Base-by-base conservation (phyloP, 2,113 vertebrate species). In the Carassius auratus region DNA sequence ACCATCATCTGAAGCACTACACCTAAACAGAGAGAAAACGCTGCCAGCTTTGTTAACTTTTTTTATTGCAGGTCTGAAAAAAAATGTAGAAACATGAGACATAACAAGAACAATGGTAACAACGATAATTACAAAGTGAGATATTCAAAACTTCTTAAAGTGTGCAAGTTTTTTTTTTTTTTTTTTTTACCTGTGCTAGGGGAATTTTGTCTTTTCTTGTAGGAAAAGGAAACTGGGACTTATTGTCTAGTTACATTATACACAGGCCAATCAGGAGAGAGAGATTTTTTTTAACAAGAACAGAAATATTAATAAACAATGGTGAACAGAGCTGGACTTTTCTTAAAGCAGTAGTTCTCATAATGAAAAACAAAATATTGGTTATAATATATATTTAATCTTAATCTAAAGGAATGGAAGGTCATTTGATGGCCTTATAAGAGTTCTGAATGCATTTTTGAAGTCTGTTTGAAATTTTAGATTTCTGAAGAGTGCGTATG, bases 11-110 rank as follows among this genome's bases (percentile, higher is more conserved):
- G 30, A 30, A 30, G 30, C 30, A 66, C 45, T 36, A 55, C 3
- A 7, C 7, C 15, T n/a, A 6, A 50, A 50, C 13, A 17, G 38
- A 73, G 21, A 30, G 13, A 84, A 23, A 26, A 30, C 42, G 26
- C 59, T 33, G 33, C 42, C 66, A 5, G 7, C 84, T 64, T 80
- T 61, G 36, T 84, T 82, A 81, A 36, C 19, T 80, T 30, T 30
- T 86, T 89, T 89, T 88, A 88, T 86, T 89, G 88, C 83, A 89
- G 88, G 62, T 88, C 71, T 89, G 55, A 84, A 82, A 87, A 84
- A 87, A 75, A 21, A 55, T 45, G 57, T 59, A 66, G 21, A 74
- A 84, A 85, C 30, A 38, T 26, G 81, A 19, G 42, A 82, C 61
- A 77, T 50, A 42, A 84, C 30, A 77, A 64, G 8, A 62, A 84